These are phyloP conservation scores for Taxidea taxus DNA, from an alignment of 2,113 vertebrate species.

Conservation along the genomic window DNA sequence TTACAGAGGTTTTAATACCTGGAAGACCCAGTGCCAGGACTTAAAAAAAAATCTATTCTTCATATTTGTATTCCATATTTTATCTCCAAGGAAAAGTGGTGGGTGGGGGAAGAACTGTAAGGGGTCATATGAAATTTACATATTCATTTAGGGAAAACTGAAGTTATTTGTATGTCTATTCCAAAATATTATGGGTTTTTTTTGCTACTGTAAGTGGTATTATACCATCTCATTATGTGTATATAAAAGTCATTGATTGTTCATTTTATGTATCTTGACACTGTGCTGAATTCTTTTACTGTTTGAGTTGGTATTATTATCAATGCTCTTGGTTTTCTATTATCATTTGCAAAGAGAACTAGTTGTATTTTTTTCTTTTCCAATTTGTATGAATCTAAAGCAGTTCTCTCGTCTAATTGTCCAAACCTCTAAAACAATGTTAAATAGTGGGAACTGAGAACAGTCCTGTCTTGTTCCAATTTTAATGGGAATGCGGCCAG, in stretches of 20 bases:
- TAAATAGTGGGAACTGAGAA: neutral
- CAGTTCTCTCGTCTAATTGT: neutral
- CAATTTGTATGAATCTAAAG: neutral
- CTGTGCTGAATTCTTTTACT: neutral
- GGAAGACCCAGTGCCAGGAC: neutral
- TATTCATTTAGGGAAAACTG: neutral
- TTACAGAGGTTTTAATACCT: neutral
- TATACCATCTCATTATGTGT: neutral
- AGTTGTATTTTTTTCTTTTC: slow-evolving; percentile 1
- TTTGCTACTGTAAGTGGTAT: neutral
- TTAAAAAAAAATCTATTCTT: neutral
- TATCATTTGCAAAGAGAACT: neutral
- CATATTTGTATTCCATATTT: neutral
- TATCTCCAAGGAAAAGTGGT: neutral
- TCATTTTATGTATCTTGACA: neutral
- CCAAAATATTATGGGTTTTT: neutral
- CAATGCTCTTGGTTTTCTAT: neutral
- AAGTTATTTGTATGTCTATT: neutral
- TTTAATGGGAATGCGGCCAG: neutral
- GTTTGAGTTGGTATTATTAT: neutral
- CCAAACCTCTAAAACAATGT: neutral
- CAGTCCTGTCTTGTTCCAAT: neutral
- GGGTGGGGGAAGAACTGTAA: neutral
- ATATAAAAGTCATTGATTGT: neutral
- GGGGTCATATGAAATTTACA: neutral